Evolutionary conservation across 1,140 invertebrate genomes (phyloP).

Genomic region (Drosophila dunni): DNA sequence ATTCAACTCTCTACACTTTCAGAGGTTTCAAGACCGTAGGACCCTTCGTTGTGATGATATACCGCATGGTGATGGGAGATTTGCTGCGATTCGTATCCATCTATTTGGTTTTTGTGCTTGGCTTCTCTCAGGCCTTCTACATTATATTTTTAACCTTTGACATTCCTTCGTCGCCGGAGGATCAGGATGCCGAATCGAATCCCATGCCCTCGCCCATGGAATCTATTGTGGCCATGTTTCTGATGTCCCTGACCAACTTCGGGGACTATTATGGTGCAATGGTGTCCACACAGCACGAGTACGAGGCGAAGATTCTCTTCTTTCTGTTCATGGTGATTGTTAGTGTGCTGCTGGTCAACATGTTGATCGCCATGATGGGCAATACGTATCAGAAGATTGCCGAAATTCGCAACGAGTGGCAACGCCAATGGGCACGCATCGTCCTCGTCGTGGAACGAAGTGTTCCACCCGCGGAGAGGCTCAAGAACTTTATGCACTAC

Average conservation of each 20-base stretch:
- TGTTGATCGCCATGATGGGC: slow-evolving; percentile 99
- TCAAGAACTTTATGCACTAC: slow-evolving; percentile 94
- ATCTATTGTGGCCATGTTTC: slow-evolving; percentile 98
- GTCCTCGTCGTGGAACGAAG: slow-evolving; percentile 98
- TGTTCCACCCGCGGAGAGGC: slow-evolving; percentile 93
- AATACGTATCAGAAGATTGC: slow-evolving; percentile 99
- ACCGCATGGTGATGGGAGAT: slow-evolving; percentile 98
- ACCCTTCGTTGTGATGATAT: slow-evolving; percentile 99
- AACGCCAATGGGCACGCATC: slow-evolving; percentile 99
- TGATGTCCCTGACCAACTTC: slow-evolving; percentile 98
- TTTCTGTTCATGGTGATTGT: slow-evolving; percentile 98
- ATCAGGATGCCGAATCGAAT: slow-evolving; percentile 91
- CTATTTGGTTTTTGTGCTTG: slow-evolving; percentile 98
- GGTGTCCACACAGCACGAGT: slow-evolving; percentile 93
- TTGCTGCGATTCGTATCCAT: slow-evolving; percentile 97
- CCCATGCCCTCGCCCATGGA: slow-evolving; percentile 96
- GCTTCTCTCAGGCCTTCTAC: slow-evolving; percentile 98
- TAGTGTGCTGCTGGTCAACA: slow-evolving; percentile 97
- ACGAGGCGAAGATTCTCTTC: slow-evolving; percentile 95
- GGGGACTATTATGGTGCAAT: slow-evolving; percentile 96
- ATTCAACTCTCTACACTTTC: slow-evolving; percentile 46
- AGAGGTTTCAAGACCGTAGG: slow-evolving; percentile 99
- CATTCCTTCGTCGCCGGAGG: slow-evolving; percentile 88
- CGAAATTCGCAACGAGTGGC: slow-evolving; percentile 98
- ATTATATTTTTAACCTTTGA: slow-evolving; percentile 96